Conservation (phyloP, 2,888 invertebrate species). For the Scaeva pyrastri region DNA sequence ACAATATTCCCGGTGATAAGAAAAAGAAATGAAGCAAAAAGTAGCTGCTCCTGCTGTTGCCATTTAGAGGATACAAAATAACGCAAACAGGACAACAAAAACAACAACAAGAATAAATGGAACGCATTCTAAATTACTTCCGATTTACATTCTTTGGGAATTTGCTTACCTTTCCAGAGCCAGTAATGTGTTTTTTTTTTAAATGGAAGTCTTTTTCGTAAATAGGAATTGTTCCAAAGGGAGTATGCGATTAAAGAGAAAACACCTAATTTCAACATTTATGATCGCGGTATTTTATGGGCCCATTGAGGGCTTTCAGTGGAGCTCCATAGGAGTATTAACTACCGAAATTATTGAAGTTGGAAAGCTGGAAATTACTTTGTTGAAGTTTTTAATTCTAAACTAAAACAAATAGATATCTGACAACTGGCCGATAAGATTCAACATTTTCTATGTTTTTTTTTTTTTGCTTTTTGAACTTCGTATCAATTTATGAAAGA, state of each 20-base stretch:
- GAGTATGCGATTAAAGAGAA: constrained; percentile 28
- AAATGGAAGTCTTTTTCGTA: constrained; percentile 15
- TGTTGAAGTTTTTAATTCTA: not conserved
- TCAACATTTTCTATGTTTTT: no score
- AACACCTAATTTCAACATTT: constrained; percentile 16
- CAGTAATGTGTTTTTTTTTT: constrained; percentile 33
- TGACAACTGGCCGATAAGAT: no score
- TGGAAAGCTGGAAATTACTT: not conserved
- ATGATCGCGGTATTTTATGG: constrained; percentile 26
- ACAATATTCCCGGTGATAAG: not conserved
- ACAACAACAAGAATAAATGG: not conserved
- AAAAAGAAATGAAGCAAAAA: no score
- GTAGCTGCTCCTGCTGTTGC: not conserved
- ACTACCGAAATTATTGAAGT: no score
- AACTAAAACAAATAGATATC: no score
- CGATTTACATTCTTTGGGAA: constrained; percentile 54
- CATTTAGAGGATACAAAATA: not conserved
- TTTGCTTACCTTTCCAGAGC: constrained; percentile 30
- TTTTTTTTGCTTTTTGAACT: no score
- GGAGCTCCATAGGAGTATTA: not conserved
- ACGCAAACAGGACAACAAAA: no score
- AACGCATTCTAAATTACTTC: constrained; percentile 48
- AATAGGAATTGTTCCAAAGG: constrained; percentile 13
- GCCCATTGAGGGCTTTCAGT: not conserved
- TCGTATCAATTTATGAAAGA: no score